Percentiles rank a stretch among this genome's conserved stretches.
These are phyloP conservation scores for Ispidina lecontei DNA, from an alignment of 2,797 vertebrate species.

Conservation along the genomic window DNA sequence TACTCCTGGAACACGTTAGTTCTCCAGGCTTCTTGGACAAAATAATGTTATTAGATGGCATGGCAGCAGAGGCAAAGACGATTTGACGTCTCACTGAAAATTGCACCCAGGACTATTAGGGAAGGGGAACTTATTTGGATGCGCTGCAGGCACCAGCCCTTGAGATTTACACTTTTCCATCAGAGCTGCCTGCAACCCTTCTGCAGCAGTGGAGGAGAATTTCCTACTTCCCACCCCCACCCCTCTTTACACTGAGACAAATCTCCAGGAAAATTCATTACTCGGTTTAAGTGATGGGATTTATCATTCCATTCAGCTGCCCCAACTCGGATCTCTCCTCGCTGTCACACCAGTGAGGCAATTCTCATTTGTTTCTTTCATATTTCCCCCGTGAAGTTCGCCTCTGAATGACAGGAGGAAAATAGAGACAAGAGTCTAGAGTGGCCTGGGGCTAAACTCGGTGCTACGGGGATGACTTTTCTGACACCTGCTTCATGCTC, in stretches of 20 bases:
- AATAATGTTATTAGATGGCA: conserved; percentile 36
- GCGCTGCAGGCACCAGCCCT: neutral
- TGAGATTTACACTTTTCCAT: conserved; percentile 23
- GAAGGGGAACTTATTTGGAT: conserved; percentile 33
- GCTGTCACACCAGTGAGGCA: neutral
- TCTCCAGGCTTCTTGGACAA: conserved; percentile 33
- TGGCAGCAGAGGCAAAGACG: neutral
- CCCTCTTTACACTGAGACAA: conserved; percentile 31
- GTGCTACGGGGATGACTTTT: rapidly evolving
- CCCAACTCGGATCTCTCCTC: neutral
- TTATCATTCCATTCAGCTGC: conserved; percentile 33
- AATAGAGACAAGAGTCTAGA: neutral
- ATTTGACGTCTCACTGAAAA: conserved; percentile 51
- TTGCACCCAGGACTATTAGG: conserved; percentile 17
- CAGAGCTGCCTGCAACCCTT: neutral
- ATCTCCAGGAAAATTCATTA: conserved; percentile 63
- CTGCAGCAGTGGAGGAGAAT: neutral
- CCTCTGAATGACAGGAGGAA: neutral
- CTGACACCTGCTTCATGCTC: neutral
- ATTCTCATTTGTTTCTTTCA: conserved; percentile 51
- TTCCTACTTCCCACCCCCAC: neutral
- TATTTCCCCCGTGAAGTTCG: conserved; percentile 20
- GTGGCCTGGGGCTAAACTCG: neutral
- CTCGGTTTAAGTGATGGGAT: conserved; percentile 38
- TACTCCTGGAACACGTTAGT: conserved; percentile 1